A percentile compares a stretch with the other conserved stretches of the same genome.
phyloP scores from a whole-genome alignment of 2,797 vertebrate species.

The Acanthurus leucopareius region DNA sequence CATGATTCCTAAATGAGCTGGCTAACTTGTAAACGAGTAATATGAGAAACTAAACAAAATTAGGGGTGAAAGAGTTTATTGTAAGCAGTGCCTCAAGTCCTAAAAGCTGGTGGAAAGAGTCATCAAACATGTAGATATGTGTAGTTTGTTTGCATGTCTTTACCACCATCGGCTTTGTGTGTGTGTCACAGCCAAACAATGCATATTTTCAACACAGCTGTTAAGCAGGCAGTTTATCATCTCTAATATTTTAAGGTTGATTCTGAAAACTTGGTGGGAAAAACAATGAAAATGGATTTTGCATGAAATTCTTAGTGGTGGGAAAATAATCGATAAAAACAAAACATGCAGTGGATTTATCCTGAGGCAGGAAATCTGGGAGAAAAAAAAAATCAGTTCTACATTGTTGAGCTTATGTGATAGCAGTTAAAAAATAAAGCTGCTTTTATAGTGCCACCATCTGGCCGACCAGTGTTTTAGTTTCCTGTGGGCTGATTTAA shows the following conservation, averaged over 20 bases:
- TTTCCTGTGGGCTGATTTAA: not conserved
- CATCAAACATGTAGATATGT: not conserved
- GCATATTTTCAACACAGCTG: constrained; percentile 8
- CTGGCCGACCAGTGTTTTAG: constrained; percentile 12
- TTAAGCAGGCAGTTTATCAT: constrained; percentile 17
- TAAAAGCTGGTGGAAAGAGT: not conserved
- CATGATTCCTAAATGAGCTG: not conserved
- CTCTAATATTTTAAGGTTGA: constrained; percentile 10
- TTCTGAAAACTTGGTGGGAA: constrained; percentile 13
- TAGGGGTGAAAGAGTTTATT: not conserved
- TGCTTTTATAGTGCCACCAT: constrained; percentile 30
- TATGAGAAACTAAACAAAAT: not conserved
- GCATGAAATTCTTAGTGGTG: constrained; percentile 30
- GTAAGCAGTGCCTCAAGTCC: not conserved
- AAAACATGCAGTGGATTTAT: constrained; percentile 16
- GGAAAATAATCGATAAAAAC: constrained; percentile 34
- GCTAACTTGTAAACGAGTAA: not conserved
- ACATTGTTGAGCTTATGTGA: constrained; percentile 25
- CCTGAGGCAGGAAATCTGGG: constrained; percentile 29
- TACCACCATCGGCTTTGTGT: not conserved
- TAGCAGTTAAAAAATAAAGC: constrained; percentile 39
- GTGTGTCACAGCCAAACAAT: constrained; percentile 14
- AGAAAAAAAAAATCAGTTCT: constrained; percentile 27
- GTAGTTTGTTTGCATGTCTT: constrained; percentile 5
- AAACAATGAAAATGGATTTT: constrained; percentile 45